These are phyloP conservation scores for Drosophila tropicalis DNA, from an alignment of 1,140 invertebrate genomes.

Conservation along the genomic window DNA sequence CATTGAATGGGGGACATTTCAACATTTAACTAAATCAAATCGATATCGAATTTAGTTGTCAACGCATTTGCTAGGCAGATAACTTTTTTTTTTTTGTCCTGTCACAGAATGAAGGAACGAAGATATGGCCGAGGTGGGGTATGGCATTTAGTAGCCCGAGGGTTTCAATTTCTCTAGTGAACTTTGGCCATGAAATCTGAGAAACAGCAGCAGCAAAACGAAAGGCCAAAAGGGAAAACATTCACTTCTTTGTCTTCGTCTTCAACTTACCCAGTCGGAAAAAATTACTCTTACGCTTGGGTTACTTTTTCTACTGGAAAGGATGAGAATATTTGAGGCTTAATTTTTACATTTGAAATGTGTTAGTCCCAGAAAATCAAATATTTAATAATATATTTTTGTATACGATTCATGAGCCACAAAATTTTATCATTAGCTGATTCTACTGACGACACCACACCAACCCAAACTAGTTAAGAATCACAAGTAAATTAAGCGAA, in stretches of 20 bases:
- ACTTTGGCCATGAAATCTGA: slow-evolving; percentile 70
- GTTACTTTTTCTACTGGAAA: too few relatives aligned
- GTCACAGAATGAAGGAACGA: slow-evolving; percentile 35
- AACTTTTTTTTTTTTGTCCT: slow-evolving; percentile 47
- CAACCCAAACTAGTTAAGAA: too few relatives aligned
- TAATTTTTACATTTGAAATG: too few relatives aligned
- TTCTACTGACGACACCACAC: too few relatives aligned
- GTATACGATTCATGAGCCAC: too few relatives aligned
- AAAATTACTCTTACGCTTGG: not conserved
- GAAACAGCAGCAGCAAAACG: slow-evolving; percentile 47
- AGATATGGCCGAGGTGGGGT: slow-evolving; percentile 8
- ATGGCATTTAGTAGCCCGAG: slow-evolving; percentile 27
- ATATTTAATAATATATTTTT: too few relatives aligned
- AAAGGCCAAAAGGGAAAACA: slow-evolving; percentile 37
- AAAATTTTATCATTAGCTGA: too few relatives aligned
- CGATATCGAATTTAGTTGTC: slow-evolving; percentile 80
- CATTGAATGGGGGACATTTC: slow-evolving; percentile 47
- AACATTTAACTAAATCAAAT: slow-evolving; percentile 78
- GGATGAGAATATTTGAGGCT: too few relatives aligned
- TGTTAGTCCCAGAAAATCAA: too few relatives aligned
- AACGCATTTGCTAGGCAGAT: slow-evolving; percentile 52
- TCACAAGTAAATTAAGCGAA: too few relatives aligned
- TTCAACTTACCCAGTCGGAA: not conserved
- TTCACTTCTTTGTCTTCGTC: not conserved
- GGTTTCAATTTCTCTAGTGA: slow-evolving; percentile 74